Conservation (phyloP, 2,113 vertebrate species). For the Xiphophorus hellerii region DNA sequence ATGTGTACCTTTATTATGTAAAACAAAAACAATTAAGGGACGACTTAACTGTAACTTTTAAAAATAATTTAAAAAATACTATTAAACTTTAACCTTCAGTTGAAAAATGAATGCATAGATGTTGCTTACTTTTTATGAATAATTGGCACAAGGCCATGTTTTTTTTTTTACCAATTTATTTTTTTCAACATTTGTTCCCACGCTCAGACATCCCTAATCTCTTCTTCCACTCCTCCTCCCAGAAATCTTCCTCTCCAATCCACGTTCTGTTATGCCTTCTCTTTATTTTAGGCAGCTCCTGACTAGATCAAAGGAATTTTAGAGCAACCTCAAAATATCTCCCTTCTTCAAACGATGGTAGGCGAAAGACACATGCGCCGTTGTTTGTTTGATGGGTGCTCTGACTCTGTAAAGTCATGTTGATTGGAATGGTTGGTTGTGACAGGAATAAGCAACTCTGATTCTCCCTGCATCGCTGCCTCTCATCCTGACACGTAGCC, state of each 20-base stretch:
- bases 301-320: conserved; percentile 69
- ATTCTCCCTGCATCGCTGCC: conserved; percentile 9
- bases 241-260: conserved; percentile 1
- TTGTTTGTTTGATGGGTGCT: conserved; percentile 42
- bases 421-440: conserved; percentile 35
- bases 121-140: background rate
- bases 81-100: background rate
- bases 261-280: conserved; percentile 10
- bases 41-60: background rate
- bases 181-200: conserved; percentile 23
- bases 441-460: conserved; percentile 27
- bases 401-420: conserved; percentile 27
- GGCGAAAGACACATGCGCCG: conserved; percentile 34
- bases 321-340: conserved; percentile 66
- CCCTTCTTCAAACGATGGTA: conserved; percentile 40
- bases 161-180: conserved; percentile 21
- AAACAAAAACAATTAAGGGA: background rate
- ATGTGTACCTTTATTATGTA: background rate
- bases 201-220: conserved; percentile 24
- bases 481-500: conserved; percentile 47
- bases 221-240: conserved; percentile 23
- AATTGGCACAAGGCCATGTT: conserved; percentile 23
- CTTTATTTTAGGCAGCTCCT: conserved; percentile 42
- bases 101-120: background rate
- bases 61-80: background rate